Base-by-base conservation (phyloP, 2,113 vertebrate species). In the Poecilia latipinna region DNA sequence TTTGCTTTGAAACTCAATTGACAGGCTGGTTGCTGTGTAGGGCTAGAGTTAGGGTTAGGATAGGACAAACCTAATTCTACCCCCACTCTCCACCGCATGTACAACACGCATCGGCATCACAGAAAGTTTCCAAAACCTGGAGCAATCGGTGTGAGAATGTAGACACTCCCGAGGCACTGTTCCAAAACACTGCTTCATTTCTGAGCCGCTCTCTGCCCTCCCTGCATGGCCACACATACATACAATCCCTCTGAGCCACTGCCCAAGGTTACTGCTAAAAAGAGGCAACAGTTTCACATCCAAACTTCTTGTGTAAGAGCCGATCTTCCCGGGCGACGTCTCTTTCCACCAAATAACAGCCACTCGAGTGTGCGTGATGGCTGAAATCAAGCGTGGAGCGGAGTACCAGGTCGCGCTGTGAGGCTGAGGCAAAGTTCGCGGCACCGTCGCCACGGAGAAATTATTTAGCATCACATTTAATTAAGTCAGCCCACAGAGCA, bases 391-490 rank as follows among this genome's bases (percentile, higher is more conserved):
- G 66, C 79, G 32, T 79, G 67, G 70, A 75, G 44, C 65, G 82
- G 62, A 83, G 81, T 28, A 79, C 70, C 72, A 61, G 87, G 88
- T 79, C 68, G 32, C 13, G n/a, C 82, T 74, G 77, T 70, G 74
- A 83, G 78, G 72, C 82, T 82, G 74, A 83, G 76, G 69, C 2
- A 32, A 60, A 77, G 86, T 88, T 89, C 87, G 84, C 1, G 74
- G 80, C 75, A 62, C 80, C 72, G 67, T 78, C 82, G 66, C 82
- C 76, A 77, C 84, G 37, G 84, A 87, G 77, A 89, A 92, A 91
- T 92, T 84, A 91, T 91, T 92, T 88, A 88, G 88, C 85, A 91
- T 92, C 92, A 83, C 84, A 90, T 93, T 92, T 92, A 92, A 94
- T 94, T 89, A 91, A 89, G 89, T 88, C 78, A 83, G 82, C 64